Evolutionary conservation across 2,888 invertebrate species (phyloP).

Genomic region (Morpho achilles): DNA sequence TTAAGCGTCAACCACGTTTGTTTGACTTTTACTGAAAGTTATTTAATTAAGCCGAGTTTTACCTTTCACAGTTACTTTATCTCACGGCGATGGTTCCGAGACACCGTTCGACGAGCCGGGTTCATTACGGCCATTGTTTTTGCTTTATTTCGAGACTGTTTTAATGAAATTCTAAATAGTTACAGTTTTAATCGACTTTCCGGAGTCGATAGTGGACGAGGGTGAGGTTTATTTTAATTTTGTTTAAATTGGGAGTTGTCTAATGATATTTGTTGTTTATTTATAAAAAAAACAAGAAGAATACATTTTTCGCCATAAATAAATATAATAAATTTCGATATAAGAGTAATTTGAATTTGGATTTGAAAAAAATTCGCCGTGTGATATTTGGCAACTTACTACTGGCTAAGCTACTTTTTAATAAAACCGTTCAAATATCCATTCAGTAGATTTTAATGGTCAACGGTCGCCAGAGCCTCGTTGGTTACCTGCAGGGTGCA

Average conservation of each 20-base stretch:
- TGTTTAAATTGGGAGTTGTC: neutral
- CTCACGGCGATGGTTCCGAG: slow-evolving; percentile 1
- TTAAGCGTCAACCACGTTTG: slow-evolving; percentile 23
- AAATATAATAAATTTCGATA: too few relatives aligned
- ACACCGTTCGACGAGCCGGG: slow-evolving; percentile 1
- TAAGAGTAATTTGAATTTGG: too few relatives aligned
- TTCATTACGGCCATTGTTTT: slow-evolving; percentile 11
- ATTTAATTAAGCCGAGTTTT: slow-evolving; percentile 33
- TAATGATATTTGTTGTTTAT: too few relatives aligned
- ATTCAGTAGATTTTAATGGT: too few relatives aligned
- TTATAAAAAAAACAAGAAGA: too few relatives aligned
- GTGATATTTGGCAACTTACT: too few relatives aligned
- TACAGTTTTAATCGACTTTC: slow-evolving; percentile 6
- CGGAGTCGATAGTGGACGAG: neutral
- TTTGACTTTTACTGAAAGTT: slow-evolving; percentile 32
- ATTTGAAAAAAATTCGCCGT: too few relatives aligned
- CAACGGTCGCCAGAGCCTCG: too few relatives aligned
- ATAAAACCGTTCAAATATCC: too few relatives aligned
- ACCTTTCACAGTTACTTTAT: slow-evolving; percentile 12
- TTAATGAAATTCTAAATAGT: slow-evolving; percentile 11
- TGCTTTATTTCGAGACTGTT: slow-evolving; percentile 3
- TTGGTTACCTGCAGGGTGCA: too few relatives aligned
- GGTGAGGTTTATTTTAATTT: neutral
- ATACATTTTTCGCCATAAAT: too few relatives aligned
- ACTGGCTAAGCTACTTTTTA: too few relatives aligned